Conservation (phyloP, 2,113 vertebrate species). For the Tupaia chinensis region DNA sequence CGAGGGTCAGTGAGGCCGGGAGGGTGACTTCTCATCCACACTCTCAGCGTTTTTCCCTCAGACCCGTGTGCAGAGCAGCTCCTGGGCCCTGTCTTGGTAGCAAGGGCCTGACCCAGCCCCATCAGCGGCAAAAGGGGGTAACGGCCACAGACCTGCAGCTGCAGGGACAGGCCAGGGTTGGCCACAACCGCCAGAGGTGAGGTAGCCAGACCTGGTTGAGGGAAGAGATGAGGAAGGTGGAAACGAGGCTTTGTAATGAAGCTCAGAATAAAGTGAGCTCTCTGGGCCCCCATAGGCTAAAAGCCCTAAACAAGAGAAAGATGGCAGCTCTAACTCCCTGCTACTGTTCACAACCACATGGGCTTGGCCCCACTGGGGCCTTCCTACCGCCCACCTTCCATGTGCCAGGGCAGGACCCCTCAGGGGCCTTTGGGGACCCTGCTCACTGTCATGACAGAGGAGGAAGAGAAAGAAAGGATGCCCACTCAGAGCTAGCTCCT, state of each 20-base stretch:
- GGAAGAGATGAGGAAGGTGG: not conserved
- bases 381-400: fast-evolving
- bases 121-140: not conserved
- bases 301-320: not conserved
- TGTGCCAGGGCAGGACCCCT: fast-evolving
- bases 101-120: not conserved
- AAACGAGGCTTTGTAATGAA: not conserved
- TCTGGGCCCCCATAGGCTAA: not conserved
- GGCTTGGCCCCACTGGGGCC: fast-evolving
- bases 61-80: not conserved
- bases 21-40: not conserved
- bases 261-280: not conserved
- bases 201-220: not conserved
- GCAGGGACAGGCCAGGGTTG: not conserved
- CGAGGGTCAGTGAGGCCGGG: not conserved
- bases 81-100: not conserved
- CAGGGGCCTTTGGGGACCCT: no score
- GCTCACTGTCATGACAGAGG: not conserved
- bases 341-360: fast-evolving
- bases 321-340: fast-evolving
- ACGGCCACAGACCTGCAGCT: not conserved
- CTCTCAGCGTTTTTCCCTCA: not conserved
- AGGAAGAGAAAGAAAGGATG: not conserved
- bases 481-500: not conserved
- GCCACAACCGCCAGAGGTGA: not conserved